Conservation (phyloP, 2,113 vertebrate species). For the Ondatra zibethicus region DNA sequence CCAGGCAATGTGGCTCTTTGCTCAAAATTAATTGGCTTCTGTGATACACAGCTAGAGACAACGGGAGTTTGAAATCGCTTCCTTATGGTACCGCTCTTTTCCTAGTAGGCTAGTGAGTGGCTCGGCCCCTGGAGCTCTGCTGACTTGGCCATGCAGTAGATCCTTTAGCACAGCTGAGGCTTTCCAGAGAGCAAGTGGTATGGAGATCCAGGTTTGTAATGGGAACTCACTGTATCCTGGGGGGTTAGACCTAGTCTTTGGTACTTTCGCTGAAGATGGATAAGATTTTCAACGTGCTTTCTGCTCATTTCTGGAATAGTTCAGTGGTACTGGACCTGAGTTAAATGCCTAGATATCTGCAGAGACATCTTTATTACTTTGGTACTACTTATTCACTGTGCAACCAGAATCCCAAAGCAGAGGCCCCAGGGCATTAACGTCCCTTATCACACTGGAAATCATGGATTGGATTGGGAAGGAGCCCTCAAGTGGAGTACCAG, state of each 20-base stretch:
- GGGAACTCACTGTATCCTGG: conserved; percentile 16
- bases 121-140: conserved; percentile 47
- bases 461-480: neutral
- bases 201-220: neutral
- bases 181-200: conserved; percentile 8
- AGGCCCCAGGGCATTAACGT: neutral
- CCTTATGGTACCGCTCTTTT: conserved; percentile 17
- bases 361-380: conserved; percentile 5
- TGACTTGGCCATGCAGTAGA: neutral
- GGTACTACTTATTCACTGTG: neutral
- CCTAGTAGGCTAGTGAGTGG: neutral
- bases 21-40: conserved; percentile 40
- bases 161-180: neutral
- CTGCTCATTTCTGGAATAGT: conserved; percentile 3
- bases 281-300: neutral
- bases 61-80: conserved; percentile 51
- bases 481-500: neutral
- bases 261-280: neutral
- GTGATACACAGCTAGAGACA: neutral
- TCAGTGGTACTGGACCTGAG: neutral
- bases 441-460: neutral
- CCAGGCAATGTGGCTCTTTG: conserved; percentile 38
- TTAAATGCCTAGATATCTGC: neutral
- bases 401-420: neutral
- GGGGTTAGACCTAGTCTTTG: neutral